phyloP scores from a whole-genome alignment of 2,797 vertebrate species.

The Chiloscyllium punctatum region DNA sequence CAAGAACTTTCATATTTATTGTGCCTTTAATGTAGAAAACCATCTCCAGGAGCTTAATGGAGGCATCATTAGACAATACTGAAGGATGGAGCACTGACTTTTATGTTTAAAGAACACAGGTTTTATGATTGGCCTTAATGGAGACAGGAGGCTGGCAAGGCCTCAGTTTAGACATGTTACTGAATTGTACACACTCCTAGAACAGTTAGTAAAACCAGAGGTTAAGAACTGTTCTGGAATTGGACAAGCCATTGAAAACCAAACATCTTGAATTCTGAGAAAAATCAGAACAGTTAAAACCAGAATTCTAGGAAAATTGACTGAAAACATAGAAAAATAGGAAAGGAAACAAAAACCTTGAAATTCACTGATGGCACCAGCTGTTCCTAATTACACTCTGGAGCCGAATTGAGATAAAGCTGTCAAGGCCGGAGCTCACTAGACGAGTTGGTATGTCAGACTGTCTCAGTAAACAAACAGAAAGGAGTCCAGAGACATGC shows the following conservation, averaged over 20 bases:
- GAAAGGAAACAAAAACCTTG: background rate
- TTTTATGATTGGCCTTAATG: background rate
- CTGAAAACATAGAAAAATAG: background rate
- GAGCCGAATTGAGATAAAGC: background rate
- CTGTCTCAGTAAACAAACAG: background rate
- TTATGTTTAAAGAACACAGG: background rate
- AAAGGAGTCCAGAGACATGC: background rate
- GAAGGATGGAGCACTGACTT: background rate
- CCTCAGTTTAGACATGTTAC: too few species aligned
- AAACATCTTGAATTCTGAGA: background rate
- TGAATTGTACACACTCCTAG: background rate
- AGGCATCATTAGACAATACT: background rate
- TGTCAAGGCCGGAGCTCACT: background rate
- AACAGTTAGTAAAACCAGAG: too few species aligned
- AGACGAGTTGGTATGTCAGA: background rate
- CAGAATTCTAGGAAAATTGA: background rate
- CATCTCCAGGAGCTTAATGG: background rate
- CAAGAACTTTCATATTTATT: background rate
- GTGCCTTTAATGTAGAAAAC: background rate
- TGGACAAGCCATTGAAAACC: background rate
- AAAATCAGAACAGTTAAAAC: too few species aligned
- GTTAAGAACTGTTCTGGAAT: background rate
- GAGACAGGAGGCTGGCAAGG: background rate
- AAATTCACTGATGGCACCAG: background rate
- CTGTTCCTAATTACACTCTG: background rate